These are phyloP conservation scores for Indri indri DNA, from an alignment of 2,113 vertebrate genomes.

Conservation along the genomic window DNA sequence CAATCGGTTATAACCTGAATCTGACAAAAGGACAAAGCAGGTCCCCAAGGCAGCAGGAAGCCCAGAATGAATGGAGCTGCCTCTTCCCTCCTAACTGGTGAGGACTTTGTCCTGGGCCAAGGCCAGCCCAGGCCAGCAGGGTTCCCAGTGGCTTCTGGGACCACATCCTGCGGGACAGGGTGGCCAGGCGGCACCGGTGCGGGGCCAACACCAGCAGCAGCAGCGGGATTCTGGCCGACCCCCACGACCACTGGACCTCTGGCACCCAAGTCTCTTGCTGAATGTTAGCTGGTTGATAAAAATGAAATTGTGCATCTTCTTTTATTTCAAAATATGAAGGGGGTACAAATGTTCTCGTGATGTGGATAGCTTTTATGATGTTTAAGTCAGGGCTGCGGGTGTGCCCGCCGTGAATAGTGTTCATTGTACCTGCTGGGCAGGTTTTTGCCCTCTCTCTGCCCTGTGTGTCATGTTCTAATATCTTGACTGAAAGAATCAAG, in stretches of 20 bases:
- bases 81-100: background rate
- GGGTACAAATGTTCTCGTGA: too few relatives aligned
- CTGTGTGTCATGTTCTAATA: background rate
- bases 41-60: rapidly evolving
- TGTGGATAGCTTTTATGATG: too few relatives aligned
- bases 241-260: background rate
- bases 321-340: too few relatives aligned
- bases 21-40: rapidly evolving
- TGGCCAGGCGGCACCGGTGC: background rate
- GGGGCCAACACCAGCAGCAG: background rate
- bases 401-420: too few relatives aligned
- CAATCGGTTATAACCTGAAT: background rate
- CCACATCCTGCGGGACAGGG: background rate
- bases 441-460: too few relatives aligned
- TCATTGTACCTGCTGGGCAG: too few relatives aligned
- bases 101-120: background rate
- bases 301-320: background rate
- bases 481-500: background rate
- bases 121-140: background rate
- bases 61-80: background rate
- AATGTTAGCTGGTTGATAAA: background rate
- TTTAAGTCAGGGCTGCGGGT: too few relatives aligned
- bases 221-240: too few relatives aligned
- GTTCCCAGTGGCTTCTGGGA: background rate
- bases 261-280: background rate